phyloP scores from a whole-genome alignment of 2,797 vertebrate genomes.

The Myotis daubentonii region DNA sequence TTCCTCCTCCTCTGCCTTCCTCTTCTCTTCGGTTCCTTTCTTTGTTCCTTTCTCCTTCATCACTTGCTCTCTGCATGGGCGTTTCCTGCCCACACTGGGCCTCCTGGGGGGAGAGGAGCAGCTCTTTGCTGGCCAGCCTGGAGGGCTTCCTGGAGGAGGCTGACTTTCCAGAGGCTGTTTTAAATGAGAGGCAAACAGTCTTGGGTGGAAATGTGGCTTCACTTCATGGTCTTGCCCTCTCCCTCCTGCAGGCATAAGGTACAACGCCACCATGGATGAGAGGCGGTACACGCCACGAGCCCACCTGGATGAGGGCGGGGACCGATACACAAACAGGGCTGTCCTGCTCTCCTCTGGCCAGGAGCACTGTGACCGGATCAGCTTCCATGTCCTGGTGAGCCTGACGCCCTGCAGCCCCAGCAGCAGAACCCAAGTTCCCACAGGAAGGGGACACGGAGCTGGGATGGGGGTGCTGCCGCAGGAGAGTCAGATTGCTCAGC shows the following conservation, averaged over 20 bases:
- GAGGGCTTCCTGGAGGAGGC: slow-evolving; percentile 32
- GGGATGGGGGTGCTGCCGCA: not conserved
- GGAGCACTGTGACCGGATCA: slow-evolving; percentile 90
- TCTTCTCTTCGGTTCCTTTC: not conserved
- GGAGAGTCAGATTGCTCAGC: not conserved
- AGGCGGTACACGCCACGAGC: slow-evolving; percentile 94
- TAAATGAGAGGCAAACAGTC: not conserved
- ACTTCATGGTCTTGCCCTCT: not conserved
- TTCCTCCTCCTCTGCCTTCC: not conserved
- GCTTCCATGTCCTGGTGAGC: slow-evolving; percentile 96
- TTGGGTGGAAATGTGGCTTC: not conserved
- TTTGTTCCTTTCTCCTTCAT: not conserved
- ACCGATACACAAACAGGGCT: slow-evolving; percentile 85
- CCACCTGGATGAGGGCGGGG: slow-evolving; percentile 90
- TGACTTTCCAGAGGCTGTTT: not conserved
- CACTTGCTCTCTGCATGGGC: not conserved
- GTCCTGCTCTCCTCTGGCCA: slow-evolving; percentile 85
- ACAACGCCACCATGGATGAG: slow-evolving; percentile 92
- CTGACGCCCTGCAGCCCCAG: rapidly evolving
- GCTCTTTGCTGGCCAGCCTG: not conserved
- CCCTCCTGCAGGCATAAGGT: slow-evolving; percentile 87
- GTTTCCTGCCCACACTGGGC: not conserved
- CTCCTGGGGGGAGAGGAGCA: not conserved
- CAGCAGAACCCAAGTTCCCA: not conserved
- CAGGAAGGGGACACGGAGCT: not conserved